Conservation (phyloP, 2,797 vertebrate species). For the Falco biarmicus region DNA sequence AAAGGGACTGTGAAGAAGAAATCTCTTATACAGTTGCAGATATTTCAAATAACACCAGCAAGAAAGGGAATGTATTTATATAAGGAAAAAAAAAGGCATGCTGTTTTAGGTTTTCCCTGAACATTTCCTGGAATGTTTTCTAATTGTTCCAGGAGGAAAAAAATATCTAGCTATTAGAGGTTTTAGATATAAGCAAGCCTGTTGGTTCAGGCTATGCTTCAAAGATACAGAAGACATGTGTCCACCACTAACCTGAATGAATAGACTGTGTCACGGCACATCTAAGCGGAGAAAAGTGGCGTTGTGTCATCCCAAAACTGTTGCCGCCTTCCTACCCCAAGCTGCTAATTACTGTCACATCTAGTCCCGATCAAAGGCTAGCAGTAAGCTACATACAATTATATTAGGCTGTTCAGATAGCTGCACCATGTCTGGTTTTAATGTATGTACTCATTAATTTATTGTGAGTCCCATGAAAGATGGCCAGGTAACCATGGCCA, state of each 20-base stretch:
- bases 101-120: not conserved
- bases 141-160: not conserved
- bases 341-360: not conserved
- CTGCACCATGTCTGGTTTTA: not conserved
- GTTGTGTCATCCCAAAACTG: not conserved
- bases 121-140: not conserved
- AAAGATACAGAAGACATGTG: not conserved
- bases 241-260: not conserved
- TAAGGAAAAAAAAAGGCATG: not conserved
- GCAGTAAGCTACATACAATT: not conserved
- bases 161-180: not conserved
- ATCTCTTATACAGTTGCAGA: not conserved
- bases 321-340: not conserved
- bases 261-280: accelerated
- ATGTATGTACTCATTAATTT: not conserved
- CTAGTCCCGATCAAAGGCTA: not conserved
- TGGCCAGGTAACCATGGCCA: not conserved
- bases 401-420: not conserved
- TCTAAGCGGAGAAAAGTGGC: not conserved
- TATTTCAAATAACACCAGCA: conserved; percentile 10
- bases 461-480: not conserved
- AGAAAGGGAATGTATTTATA: not conserved
- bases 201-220: not conserved
- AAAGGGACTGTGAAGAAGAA: not conserved
- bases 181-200: not conserved